Percentiles rank a stretch among this genome's conserved stretches.
phyloP scores from a whole-genome alignment of 2,797 vertebrate genomes.

The Gymnothorax javanicus region DNA sequence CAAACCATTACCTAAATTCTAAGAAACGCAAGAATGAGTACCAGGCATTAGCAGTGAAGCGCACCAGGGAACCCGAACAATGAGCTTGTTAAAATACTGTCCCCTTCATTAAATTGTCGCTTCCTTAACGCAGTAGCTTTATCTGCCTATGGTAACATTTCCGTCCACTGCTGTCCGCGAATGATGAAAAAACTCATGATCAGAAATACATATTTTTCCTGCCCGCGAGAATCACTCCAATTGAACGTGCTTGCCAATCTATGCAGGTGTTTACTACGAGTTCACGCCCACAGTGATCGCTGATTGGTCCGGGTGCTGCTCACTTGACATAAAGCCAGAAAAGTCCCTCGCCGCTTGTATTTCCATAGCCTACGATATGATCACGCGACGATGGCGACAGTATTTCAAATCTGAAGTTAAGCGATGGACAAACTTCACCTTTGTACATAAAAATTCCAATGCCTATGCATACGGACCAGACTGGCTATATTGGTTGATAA shows the following conservation, averaged over 20 bases:
- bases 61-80: background rate
- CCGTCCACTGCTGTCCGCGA: background rate
- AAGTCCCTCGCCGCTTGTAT: background rate
- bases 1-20: background rate
- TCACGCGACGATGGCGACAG: background rate
- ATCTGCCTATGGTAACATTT: background rate
- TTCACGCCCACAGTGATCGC: slow-evolving; percentile 20
- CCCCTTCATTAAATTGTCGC: background rate
- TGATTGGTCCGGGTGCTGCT: slow-evolving; percentile 3
- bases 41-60: background rate
- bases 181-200: background rate
- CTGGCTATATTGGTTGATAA: too few species aligned
- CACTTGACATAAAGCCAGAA: background rate
- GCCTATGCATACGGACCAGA: too few species aligned
- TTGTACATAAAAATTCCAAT: too few species aligned
- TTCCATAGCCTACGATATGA: background rate
- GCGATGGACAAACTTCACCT: background rate
- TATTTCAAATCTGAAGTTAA: background rate
- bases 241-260: slow-evolving; percentile 12
- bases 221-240: background rate
- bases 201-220: background rate
- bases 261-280: slow-evolving; percentile 8
- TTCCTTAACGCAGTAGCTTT: background rate
- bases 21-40: background rate
- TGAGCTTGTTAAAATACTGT: background rate